Percentiles rank a stretch among this genome's conserved stretches.
phyloP scores from a whole-genome alignment of 2,113 vertebrate genomes.

The Sinocyclocheilus rhinocerous region DNA sequence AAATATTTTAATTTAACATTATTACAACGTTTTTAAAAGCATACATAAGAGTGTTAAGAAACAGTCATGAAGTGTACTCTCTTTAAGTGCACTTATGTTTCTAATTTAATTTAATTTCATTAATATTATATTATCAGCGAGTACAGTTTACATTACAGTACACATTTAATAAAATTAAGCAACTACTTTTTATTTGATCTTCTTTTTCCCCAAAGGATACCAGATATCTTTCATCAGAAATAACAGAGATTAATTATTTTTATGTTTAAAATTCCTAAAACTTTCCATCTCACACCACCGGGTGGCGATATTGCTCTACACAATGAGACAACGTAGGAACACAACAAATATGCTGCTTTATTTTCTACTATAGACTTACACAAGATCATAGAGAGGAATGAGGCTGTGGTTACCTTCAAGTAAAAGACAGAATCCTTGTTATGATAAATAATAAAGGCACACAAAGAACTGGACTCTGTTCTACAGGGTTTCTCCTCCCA shows the following conservation, averaged over 20 bases:
- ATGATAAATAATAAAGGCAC: slow-evolving; percentile 34
- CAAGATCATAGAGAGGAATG: not conserved
- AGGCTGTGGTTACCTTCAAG: not conserved
- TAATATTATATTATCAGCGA: too few species aligned
- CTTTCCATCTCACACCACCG: slow-evolving; percentile 58
- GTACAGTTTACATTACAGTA: not conserved
- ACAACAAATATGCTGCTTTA: not conserved
- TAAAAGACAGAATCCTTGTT: slow-evolving; percentile 5
- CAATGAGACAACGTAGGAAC: not conserved
- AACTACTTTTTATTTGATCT: not conserved
- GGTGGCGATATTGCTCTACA: slow-evolving; percentile 57
- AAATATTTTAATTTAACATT: too few species aligned
- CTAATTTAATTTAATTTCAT: too few species aligned
- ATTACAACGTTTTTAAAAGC: too few species aligned
- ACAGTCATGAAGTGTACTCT: too few species aligned
- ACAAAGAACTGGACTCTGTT: slow-evolving; percentile 6
- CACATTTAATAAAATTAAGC: not conserved
- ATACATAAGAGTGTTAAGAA: too few species aligned
- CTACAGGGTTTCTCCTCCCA: slow-evolving; percentile 5
- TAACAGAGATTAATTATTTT: not conserved
- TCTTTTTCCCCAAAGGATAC: not conserved
- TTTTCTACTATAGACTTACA: not conserved
- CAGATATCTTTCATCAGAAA: not conserved
- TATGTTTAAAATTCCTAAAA: not conserved
- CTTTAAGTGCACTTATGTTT: too few species aligned